Percentiles rank a stretch among this genome's conserved stretches.
Evolutionary conservation across 1,140 invertebrate genomes (phyloP).

Genomic region (Belonocnema kinseyi): DNA sequence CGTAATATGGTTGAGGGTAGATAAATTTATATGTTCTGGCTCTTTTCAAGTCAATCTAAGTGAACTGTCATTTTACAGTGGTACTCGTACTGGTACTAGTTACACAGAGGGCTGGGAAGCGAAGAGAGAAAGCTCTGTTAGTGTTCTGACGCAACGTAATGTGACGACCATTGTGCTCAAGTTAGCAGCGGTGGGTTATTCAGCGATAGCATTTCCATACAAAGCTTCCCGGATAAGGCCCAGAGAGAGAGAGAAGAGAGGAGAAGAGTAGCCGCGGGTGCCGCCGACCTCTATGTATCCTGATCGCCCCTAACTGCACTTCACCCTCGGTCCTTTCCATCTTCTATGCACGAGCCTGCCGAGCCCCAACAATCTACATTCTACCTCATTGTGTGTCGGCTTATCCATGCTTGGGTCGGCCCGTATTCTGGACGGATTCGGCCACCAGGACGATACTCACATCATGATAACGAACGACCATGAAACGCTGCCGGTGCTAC

Average conservation of each 20-base stretch:
- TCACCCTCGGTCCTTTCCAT: constrained; percentile 57
- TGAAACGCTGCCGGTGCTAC: constrained; percentile 40
- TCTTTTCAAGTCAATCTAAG: not conserved
- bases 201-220: constrained; percentile 65
- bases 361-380: constrained; percentile 49
- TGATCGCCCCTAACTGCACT: constrained; percentile 66
- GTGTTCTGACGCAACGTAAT: constrained; percentile 67
- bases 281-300: constrained; percentile 62
- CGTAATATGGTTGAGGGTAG: not conserved
- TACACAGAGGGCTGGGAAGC: constrained; percentile 34
- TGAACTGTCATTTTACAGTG: not conserved
- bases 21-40: not conserved
- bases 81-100: constrained; percentile 36
- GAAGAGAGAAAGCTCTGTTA: constrained; percentile 40
- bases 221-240: constrained; percentile 63
- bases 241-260: constrained; percentile 58
- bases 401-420: constrained; percentile 55
- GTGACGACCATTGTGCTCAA: constrained; percentile 67
- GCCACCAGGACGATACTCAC: constrained; percentile 55
- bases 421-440: constrained; percentile 40
- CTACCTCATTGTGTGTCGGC: constrained; percentile 55
- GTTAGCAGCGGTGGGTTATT: constrained; percentile 66
- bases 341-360: constrained; percentile 37
- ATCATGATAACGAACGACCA: constrained; percentile 58
- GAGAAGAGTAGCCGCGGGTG: constrained; percentile 62